phyloP scores from a whole-genome alignment of 2,113 vertebrate genomes.

The Plecotus auritus region DNA sequence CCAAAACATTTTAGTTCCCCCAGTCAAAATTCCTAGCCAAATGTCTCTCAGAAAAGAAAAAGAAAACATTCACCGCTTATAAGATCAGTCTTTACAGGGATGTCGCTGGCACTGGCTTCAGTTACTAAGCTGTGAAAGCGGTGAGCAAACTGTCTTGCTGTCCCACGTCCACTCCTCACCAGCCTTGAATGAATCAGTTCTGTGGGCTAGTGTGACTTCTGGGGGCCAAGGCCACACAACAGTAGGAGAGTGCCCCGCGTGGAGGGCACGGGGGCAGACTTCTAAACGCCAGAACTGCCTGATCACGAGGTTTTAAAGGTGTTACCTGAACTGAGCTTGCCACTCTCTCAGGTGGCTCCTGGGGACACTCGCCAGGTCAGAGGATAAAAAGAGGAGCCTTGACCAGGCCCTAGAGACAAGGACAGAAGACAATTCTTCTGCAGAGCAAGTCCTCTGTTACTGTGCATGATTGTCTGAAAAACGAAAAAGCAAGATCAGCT shows the following conservation, averaged over 20 bases:
- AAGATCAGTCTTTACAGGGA: neutral
- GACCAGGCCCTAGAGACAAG: neutral
- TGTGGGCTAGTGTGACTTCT: neutral
- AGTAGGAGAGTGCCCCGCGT: accelerated
- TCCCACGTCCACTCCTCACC: neutral
- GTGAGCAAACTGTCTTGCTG: neutral
- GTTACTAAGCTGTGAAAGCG: neutral
- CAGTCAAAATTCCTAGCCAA: neutral
- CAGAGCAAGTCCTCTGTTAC: conserved; percentile 23
- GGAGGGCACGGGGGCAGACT: accelerated
- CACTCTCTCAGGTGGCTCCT: neutral
- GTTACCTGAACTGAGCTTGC: neutral
- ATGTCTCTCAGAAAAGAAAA: neutral
- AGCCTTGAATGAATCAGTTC: neutral
- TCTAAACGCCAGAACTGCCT: neutral
- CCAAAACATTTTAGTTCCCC: neutral
- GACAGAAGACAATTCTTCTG: conserved; percentile 30
- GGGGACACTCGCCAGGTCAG: neutral
- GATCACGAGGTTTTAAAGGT: neutral
- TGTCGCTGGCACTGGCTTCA: no score
- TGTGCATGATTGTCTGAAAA: neutral
- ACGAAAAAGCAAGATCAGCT: conserved; percentile 46
- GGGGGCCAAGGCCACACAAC: neutral
- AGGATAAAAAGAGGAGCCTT: neutral
- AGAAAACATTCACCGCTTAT: neutral